phyloP scores from a whole-genome alignment of 2,113 vertebrate species.

The Patagioenas fasciata region DNA sequence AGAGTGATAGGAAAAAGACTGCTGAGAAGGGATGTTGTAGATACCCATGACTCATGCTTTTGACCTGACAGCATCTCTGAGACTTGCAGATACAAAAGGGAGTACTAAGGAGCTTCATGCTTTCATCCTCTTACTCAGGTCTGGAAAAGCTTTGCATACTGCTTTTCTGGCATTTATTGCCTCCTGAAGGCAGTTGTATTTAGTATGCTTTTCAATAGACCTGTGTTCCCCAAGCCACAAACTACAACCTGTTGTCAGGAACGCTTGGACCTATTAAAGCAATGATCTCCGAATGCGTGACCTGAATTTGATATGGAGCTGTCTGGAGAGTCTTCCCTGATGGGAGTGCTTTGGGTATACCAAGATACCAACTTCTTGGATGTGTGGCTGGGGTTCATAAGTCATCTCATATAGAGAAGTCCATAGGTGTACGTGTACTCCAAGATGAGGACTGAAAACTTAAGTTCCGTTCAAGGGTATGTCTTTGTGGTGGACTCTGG shows the following conservation, averaged over 20 bases:
- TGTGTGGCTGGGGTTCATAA: neutral
- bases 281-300: neutral
- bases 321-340: neutral
- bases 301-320: neutral
- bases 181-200: neutral
- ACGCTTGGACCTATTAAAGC: neutral
- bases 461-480: neutral
- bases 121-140: neutral
- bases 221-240: neutral
- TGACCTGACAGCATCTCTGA: neutral
- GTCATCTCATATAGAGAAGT: neutral
- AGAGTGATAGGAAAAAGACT: neutral
- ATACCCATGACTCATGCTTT: neutral
- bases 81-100: neutral
- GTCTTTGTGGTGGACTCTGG: neutral
- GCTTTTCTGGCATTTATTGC: neutral
- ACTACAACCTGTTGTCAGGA: neutral
- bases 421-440: neutral
- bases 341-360: neutral
- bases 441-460: neutral
- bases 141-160: neutral
- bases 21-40: neutral
- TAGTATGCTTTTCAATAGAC: neutral
- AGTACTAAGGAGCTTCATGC: neutral
- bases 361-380: rapidly evolving